These are phyloP conservation scores for Actinemys pallida DNA, from an alignment of 2,113 vertebrate species.

Conservation along the genomic window DNA sequence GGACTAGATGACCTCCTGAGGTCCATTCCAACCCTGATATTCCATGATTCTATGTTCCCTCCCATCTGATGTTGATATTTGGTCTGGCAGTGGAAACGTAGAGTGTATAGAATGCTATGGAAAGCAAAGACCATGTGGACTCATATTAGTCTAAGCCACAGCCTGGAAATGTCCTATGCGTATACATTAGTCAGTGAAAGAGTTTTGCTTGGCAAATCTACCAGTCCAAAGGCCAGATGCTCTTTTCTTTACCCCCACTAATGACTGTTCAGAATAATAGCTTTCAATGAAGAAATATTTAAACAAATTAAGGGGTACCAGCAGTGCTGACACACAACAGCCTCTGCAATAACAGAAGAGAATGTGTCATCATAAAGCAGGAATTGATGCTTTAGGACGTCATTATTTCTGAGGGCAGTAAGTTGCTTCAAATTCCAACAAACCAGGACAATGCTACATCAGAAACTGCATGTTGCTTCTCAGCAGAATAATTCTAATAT, in stretches of 20 bases:
- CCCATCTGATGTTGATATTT: background rate
- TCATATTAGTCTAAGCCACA: rapidly evolving
- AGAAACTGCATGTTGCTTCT: background rate
- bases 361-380: rapidly evolving
- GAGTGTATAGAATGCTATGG: background rate
- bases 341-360: background rate
- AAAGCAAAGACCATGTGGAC: background rate
- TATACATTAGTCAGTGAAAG: background rate
- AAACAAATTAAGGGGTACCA: background rate
- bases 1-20: no score
- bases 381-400: rapidly evolving
- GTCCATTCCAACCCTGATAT: no score
- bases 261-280: background rate
- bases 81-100: rapidly evolving
- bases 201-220: background rate
- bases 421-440: background rate
- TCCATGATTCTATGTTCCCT: background rate
- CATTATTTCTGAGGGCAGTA: rapidly evolving
- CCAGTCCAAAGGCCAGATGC: background rate
- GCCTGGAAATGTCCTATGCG: background rate
- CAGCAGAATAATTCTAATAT: background rate
- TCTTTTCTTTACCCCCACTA: background rate
- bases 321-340: background rate
- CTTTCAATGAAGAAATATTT: background rate
- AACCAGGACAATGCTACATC: rapidly evolving